Evolutionary conservation across 2,797 vertebrate species (phyloP).

Genomic region (Xenops minutus): DNA sequence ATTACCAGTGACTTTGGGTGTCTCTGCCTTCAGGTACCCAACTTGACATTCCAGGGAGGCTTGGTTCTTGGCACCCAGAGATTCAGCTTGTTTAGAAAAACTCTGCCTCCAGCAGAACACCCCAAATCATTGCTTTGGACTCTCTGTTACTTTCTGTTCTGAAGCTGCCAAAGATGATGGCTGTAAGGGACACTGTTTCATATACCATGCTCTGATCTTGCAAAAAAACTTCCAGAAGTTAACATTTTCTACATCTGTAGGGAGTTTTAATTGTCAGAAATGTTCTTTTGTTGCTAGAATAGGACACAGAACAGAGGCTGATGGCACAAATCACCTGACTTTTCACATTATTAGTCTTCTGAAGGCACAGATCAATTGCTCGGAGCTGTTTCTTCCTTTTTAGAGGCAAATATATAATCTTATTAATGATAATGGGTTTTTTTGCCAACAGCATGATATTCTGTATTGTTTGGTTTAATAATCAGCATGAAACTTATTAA

Average conservation of each 20-base stretch:
- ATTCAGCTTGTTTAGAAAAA: not conserved
- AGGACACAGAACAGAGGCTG: not conserved
- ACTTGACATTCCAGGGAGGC: not conserved
- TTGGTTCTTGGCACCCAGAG: not conserved
- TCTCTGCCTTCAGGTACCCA: constrained; percentile 1
- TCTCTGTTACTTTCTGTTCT: not conserved
- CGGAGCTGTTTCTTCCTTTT: constrained; percentile 41
- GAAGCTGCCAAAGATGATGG: not conserved
- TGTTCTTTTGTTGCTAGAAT: not conserved
- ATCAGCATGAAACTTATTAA: constrained; percentile 59
- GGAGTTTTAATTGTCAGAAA: not conserved
- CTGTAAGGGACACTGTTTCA: not conserved
- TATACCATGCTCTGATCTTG: not conserved
- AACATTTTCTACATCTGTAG: not conserved
- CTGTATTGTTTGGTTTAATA: constrained; percentile 51
- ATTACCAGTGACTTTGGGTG: not conserved
- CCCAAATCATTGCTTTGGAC: not conserved
- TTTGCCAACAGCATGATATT: constrained; percentile 41
- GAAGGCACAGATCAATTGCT: constrained; percentile 12
- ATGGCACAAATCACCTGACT: constrained; percentile 2
- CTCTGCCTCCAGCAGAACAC: not conserved
- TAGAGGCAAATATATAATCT: constrained; percentile 41
- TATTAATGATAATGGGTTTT: constrained; percentile 38
- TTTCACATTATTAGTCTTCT: constrained; percentile 33
- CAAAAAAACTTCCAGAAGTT: not conserved